Conservation (phyloP, 2,888 invertebrate genomes). For the Athalia rosae region DNA sequence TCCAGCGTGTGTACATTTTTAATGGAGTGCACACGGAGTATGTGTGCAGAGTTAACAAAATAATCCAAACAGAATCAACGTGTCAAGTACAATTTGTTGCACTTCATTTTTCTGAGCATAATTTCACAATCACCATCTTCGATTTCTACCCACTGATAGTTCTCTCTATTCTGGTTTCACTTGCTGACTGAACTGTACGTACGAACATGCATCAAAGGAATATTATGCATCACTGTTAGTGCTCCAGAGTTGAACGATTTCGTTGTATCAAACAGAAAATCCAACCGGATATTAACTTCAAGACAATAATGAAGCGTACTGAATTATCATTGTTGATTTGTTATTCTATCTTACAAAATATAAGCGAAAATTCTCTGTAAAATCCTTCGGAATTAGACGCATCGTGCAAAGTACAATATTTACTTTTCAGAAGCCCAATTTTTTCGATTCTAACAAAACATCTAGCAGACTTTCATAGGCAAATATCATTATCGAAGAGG, state of each 20-base stretch:
- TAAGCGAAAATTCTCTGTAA: not conserved
- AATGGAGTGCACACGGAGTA: too few relatives aligned
- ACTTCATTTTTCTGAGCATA: constrained; percentile 1
- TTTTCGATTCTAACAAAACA: not conserved
- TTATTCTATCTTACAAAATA: not conserved
- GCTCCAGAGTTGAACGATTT: too few relatives aligned
- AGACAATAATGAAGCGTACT: not conserved
- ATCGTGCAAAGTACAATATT: not conserved
- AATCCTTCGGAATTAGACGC: not conserved
- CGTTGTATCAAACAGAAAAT: too few relatives aligned
- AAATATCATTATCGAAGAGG: not conserved
- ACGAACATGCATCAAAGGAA: too few relatives aligned
- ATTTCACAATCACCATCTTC: not conserved
- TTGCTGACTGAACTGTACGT: too few relatives aligned
- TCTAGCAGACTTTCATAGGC: not conserved
- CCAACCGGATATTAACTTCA: not conserved
- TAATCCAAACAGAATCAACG: not conserved
- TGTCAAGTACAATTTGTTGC: not conserved
- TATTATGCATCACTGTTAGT: too few relatives aligned
- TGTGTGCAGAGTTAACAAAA: not conserved
- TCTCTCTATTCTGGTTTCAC: not conserved
- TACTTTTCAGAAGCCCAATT: not conserved
- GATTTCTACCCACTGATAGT: not conserved
- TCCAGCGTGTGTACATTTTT: too few relatives aligned
- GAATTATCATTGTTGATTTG: not conserved